phyloP scores from a whole-genome alignment of 2,113 vertebrate species.

The Cryptoleucopteryx plumbea region DNA sequence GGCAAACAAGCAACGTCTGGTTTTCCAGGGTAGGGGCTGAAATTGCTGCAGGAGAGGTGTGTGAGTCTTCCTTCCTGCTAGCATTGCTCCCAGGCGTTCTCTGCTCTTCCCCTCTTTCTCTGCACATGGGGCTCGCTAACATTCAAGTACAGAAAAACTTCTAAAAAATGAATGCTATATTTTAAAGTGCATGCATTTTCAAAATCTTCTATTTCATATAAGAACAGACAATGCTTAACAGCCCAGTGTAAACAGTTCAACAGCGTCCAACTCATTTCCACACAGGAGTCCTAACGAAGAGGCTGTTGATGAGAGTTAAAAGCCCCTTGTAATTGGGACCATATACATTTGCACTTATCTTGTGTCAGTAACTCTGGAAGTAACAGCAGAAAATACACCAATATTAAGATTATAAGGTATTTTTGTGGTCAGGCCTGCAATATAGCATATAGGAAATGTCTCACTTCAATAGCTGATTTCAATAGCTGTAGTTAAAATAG shows the following conservation, averaged over 20 bases:
- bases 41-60: background rate
- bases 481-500: background rate
- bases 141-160: background rate
- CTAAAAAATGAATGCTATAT: background rate
- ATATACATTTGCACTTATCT: background rate
- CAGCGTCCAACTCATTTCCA: background rate
- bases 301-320: background rate
- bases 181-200: background rate
- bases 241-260: background rate
- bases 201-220: background rate
- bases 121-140: background rate
- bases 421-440: background rate
- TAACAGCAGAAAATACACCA: background rate
- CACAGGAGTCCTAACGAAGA: rapidly evolving
- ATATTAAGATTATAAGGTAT: background rate
- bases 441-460: background rate
- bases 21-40: background rate
- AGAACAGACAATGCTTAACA: background rate
- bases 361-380: background rate
- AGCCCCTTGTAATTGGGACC: background rate
- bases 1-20: background rate
- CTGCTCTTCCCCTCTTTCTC: background rate
- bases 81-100: background rate
- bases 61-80: background rate
- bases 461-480: background rate